These are phyloP conservation scores for Eilema depressum DNA, from an alignment of 2,888 invertebrate species.

Conservation along the genomic window DNA sequence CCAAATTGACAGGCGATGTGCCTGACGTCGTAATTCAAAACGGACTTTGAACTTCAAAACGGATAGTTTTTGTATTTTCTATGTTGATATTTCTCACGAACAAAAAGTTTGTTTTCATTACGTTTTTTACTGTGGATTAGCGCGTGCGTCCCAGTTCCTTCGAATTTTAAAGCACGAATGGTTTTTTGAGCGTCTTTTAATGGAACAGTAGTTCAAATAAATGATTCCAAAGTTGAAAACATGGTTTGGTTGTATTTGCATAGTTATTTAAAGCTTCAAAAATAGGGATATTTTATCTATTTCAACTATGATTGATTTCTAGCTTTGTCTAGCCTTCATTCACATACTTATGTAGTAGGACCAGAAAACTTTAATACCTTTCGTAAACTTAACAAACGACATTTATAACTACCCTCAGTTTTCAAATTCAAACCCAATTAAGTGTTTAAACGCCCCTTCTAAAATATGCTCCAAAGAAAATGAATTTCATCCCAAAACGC, in stretches of 20 bases:
- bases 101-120: conserved; percentile 58
- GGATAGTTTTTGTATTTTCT: conserved; percentile 57
- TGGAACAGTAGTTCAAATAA: not conserved
- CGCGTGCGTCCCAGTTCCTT: conserved; percentile 56
- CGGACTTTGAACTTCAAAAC: conserved; percentile 57
- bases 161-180: conserved; percentile 39
- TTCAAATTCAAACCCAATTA: conserved; percentile 11
- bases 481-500: conserved; percentile 30
- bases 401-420: conserved; percentile 5
- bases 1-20: conserved; percentile 66
- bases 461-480: conserved; percentile 21
- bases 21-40: conserved; percentile 67
- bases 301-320: not conserved
- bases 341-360: too few species aligned
- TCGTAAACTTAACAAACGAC: not conserved
- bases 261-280: not conserved
- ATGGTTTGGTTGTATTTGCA: not conserved
- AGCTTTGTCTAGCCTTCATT: not conserved
- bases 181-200: conserved; percentile 26
- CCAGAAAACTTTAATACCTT: not conserved
- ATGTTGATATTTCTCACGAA: conserved; percentile 63
- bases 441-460: conserved; percentile 1
- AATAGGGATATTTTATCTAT: not conserved
- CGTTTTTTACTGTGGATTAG: conserved; percentile 49
- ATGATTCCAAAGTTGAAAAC: not conserved